These are phyloP conservation scores for Drosophila guanche DNA, from an alignment of 1,140 invertebrate species.

Conservation along the genomic window DNA sequence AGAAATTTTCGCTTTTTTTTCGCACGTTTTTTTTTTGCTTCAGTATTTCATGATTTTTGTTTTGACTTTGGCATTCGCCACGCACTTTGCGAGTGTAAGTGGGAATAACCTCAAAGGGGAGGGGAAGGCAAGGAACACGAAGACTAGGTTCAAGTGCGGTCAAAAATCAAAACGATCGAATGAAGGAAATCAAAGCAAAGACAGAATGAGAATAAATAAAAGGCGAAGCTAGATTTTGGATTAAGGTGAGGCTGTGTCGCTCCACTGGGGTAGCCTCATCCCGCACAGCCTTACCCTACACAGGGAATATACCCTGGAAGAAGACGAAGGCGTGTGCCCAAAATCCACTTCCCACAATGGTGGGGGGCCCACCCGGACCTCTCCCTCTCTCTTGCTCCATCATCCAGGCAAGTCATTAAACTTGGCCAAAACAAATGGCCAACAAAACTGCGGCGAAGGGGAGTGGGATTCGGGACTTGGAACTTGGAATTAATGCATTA, in stretches of 20 bases:
- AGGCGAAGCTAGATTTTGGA: no score
- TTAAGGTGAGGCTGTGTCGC: no score
- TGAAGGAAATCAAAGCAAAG: background rate
- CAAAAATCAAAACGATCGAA: conserved; percentile 27
- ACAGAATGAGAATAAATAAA: no score
- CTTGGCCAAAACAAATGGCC: conserved; percentile 25
- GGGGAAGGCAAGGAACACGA: background rate
- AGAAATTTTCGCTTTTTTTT: conserved; percentile 50
- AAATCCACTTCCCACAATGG: no score
- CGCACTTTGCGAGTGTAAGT: background rate
- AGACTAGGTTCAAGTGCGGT: conserved; percentile 51
- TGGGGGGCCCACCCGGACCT: conserved; percentile 13
- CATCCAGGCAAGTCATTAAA: conserved; percentile 25
- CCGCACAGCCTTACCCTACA: no score
- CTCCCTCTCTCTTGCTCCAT: background rate
- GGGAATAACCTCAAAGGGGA: background rate
- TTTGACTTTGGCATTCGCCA: conserved; percentile 63
- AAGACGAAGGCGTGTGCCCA: no score
- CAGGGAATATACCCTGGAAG: no score
- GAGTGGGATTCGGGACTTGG: conserved; percentile 6
- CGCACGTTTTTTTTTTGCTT: conserved; percentile 59
- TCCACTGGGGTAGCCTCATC: no score
- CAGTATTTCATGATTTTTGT: conserved; percentile 52
- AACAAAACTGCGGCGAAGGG: conserved; percentile 5
- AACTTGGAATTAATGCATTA: conserved; percentile 21